Evolutionary conservation across 2,797 vertebrate species (phyloP), one percentile per base, ranked within the genome.

Genomic region (Nannoperca obscura): DNA sequence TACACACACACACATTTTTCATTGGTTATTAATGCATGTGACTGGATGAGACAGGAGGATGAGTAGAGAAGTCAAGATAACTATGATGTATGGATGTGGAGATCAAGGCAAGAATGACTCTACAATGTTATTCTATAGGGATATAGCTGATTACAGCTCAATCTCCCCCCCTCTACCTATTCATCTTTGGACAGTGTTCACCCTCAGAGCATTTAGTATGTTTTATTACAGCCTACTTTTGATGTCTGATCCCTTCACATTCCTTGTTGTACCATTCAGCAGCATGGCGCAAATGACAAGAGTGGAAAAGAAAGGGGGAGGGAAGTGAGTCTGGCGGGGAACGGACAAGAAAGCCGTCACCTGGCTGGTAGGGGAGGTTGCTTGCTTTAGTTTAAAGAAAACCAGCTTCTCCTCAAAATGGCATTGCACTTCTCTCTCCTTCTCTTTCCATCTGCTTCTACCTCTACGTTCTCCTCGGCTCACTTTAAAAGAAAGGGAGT

Each of bases 321-420:
- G 44, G 42, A 24, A 49, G 12, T 2, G 9, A 55, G 46, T 61
- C 69, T 62, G 53, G 52, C 38, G 22, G 36, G n/a, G 57, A n/a
- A 55, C 3, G 2, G 58, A 59, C 49, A 22, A 1, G 47, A 58
- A 38, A 40, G 65, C 40, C 3, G 22, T 32, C 71, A 81, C 80
- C 79, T 71, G 78, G 58, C 38, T 50, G 54, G 27, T 42, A 57
- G 30, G 44, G 49, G 72, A 73, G 52, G 62, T 17, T 53, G 34
- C 76, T 72, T 61, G 54, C 53, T 72, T 74, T 70, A 80, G 59
- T 71, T 67, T 40, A 24, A 70, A 66, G 70, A 83, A 90, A 88
- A 60, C 54, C 88, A 90, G 90, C 53, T 86, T 84, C 63, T 86
- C 49, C 82, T 94, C 90, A 91, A 71, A 76, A 77, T 82, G 80